Base-by-base conservation (phyloP, 2,888 invertebrate species). In the Tubulanus polymorphus region DNA sequence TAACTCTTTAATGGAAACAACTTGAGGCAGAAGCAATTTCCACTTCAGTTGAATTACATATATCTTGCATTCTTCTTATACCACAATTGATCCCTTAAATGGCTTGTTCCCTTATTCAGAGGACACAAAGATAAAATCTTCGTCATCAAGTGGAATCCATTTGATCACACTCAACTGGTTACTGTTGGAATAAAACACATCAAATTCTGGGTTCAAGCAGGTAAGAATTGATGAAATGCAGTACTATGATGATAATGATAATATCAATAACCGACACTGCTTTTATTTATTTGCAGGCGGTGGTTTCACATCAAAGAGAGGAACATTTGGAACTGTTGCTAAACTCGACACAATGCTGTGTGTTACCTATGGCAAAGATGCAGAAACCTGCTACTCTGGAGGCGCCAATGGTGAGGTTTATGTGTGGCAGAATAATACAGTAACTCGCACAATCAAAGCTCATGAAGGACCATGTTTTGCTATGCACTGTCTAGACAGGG, bases 121-220 rank as follows among this genome's bases (percentile, higher is more conserved):
- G 80, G 80, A 18, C 78, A 80, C 64, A 79, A 76, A 53, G 79
- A 80, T 64, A 80, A 80, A 63, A 79, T 81, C 55, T 80, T 80
- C 70, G 76, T 76, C 15, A 71, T 80, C 53, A 76, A 76, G 58
- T 80, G 80, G 78, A 79, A 79, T 63, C 79, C 79, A 3, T 66
- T 72, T 57, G 77, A 77, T 54, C 48, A 56, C 30, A 71, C 67
- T 59, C 71, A 72, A 53, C 63, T 81, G 30, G 73, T 80, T n/a
- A 78, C 79, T 26, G 79, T 75, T 32, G 80, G 81, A 10, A 70
- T 77, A n/a, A 79, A 80, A 61, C 80, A 79, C 64, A 77, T 81
- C 64, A 79, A 80, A 66, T 79, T 80, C 68, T 81, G 81, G 81
- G 71, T 68, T 29, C 79, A 79, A 57, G 69, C 78, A 62, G 79